Conservation (phyloP, 2,113 vertebrate species). For the Brevimyrus niger region DNA sequence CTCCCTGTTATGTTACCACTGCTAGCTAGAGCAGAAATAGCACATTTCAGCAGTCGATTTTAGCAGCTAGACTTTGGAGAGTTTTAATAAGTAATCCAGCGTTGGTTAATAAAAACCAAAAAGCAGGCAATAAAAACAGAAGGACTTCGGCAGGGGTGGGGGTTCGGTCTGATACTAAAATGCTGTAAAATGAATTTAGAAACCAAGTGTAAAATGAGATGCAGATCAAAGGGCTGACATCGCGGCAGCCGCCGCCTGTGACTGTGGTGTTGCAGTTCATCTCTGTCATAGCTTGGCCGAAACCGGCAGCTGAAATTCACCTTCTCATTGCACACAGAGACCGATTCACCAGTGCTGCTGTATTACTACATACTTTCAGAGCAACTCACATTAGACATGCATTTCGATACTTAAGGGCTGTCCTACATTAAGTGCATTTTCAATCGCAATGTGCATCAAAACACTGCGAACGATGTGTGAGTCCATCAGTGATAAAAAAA, state of each 20-base stretch:
- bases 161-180: too few species aligned
- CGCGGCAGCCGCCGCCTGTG: background rate
- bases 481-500: background rate
- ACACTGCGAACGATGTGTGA: background rate
- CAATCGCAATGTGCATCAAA: background rate
- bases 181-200: background rate
- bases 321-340: too few species aligned
- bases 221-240: background rate
- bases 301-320: background rate
- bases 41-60: background rate
- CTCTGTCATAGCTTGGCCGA: background rate
- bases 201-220: background rate
- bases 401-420: background rate
- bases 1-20: background rate
- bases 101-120: background rate
- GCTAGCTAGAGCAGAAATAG: background rate
- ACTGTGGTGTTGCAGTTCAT: background rate
- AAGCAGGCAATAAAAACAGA: background rate
- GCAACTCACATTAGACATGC: background rate
- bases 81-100: background rate
- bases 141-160: background rate
- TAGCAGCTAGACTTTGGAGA: background rate
- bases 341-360: background rate
- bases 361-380: background rate
- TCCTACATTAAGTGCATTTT: background rate